These are phyloP conservation scores for Agrilus planipennis DNA, from an alignment of 1,140 invertebrate species.

Conservation along the genomic window DNA sequence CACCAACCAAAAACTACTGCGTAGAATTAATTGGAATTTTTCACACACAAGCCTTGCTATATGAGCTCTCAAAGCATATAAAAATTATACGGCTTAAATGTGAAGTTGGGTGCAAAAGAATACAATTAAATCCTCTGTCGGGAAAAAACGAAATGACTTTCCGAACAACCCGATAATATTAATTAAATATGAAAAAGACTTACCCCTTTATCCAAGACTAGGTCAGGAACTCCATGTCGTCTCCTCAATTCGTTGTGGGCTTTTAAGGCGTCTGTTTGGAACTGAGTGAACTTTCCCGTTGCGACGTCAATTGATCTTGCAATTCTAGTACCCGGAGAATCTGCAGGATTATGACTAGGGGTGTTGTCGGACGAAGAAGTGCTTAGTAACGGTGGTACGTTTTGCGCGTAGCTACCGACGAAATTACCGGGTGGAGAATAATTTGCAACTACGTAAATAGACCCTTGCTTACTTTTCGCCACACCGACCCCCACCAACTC, in stretches of 20 bases:
- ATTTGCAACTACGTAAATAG: conserved; percentile 72
- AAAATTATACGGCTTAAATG: not conserved
- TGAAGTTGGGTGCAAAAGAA: not conserved
- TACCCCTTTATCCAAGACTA: conserved; percentile 53
- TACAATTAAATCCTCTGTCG: not conserved
- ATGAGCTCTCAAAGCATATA: not conserved
- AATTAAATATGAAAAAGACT: conserved; percentile 19
- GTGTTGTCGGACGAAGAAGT: conserved; percentile 10
- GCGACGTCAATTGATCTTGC: conserved; percentile 11
- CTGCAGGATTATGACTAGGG: conserved; percentile 35
- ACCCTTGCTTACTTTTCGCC: conserved; percentile 54
- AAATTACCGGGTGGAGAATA: conserved; percentile 81
- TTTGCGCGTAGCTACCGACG: conserved; percentile 60
- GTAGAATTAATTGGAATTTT: not conserved
- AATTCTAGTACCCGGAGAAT: conserved; percentile 17
- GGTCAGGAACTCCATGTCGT: conserved; percentile 54
- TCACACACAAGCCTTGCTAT: not conserved
- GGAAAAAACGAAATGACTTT: too few species aligned
- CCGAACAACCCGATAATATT: not conserved
- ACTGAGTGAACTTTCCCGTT: conserved; percentile 16
- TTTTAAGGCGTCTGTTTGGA: conserved; percentile 52
- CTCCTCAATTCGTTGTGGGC: conserved; percentile 67
- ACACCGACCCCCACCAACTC: conserved; percentile 66
- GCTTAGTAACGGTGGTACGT: conserved; percentile 46
- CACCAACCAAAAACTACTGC: not conserved